phyloP scores from a whole-genome alignment of 2,888 invertebrate species.

The Apotomis capreana region DNA sequence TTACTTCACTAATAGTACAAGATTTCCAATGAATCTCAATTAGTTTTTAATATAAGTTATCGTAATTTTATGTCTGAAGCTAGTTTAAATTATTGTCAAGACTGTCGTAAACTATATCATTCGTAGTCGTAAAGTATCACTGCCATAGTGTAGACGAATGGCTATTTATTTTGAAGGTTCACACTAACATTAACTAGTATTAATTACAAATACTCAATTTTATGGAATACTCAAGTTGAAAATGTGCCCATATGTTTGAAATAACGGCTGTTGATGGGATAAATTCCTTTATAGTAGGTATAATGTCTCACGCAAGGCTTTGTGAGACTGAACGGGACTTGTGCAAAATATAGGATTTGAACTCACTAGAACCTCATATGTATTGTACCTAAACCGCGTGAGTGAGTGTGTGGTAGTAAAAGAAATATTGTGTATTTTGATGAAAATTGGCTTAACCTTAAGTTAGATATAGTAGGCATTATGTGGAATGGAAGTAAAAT shows the following conservation, averaged over 20 bases:
- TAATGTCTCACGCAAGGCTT: slow-evolving; percentile 10
- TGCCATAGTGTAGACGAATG: slow-evolving; percentile 73
- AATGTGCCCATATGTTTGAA: not conserved
- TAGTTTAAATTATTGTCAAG: slow-evolving; percentile 68
- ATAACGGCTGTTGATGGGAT: not conserved
- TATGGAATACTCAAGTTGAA: slow-evolving; percentile 22
- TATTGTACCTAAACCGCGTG: not conserved
- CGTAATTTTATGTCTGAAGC: slow-evolving; percentile 48
- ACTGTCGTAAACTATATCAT: slow-evolving; percentile 64
- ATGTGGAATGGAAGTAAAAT: not conserved
- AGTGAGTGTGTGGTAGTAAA: not conserved
- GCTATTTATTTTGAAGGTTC: slow-evolving; percentile 54
- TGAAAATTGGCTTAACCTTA: not conserved
- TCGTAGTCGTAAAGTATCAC: slow-evolving; percentile 59
- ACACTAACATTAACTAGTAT: slow-evolving; percentile 24
- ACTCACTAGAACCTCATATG: slow-evolving; percentile 6
- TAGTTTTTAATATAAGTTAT: slow-evolving; percentile 67
- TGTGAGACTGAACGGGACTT: slow-evolving; percentile 46
- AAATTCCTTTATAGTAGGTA: slow-evolving; percentile 8
- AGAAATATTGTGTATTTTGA: slow-evolving; percentile 2
- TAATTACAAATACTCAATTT: slow-evolving; percentile 30
- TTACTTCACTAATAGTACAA: slow-evolving; percentile 65
- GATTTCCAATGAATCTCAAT: slow-evolving; percentile 83
- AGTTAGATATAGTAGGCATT: not conserved
- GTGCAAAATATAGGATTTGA: slow-evolving; percentile 46